Evolutionary conservation across 2,113 vertebrate genomes (phyloP), one percentile per base, ranked within the genome.

Genomic region (Vulpes ferrilata): DNA sequence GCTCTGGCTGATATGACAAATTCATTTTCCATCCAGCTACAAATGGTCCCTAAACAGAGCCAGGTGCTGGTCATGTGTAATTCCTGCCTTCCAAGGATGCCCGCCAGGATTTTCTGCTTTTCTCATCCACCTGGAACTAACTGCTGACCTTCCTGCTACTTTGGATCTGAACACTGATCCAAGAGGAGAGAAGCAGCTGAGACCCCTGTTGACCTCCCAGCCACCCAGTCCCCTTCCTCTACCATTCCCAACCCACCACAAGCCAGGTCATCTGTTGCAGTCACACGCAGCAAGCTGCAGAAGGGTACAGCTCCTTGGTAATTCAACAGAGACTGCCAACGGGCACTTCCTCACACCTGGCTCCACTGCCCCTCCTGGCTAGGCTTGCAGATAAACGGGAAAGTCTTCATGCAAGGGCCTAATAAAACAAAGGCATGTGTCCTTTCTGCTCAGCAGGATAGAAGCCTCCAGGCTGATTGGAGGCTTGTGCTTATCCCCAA

Each of bases 31-130:
- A 7, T 71, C 62, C 7, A 1, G 78, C 15, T 91, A 79, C 85
- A 95, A 89, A 95, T 22, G 88, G 92, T 73, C 59, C 81, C 81
- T 59, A 60, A 93, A 90, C 1, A 6, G 17, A 86, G 67, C 60
- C 96, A 93, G 79, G 91, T 69, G 85, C 78, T 55, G n/a, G 30
- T 65, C 6, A 0, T 60, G 53, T 67, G 17, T 79, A 85, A 95
- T 51, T 67, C 62, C 74, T 89, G 55, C 60, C 88, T 97, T 83
- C 32, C 0, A 0, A 85, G 92, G 55, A 87, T 88, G 64, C n/a
- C 23, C 3, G 32, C 78, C 80, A 96, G 84, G 69, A 81, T 64
- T 74, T 94, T 86, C 86, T 17, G n/a, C 53, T 83, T 96, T 91
- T 59, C 94, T 94, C 11, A 2, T 38, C 88, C 73, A 79, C 74